Base-by-base conservation (phyloP, 2,113 vertebrate genomes). In the Oryzias javanicus region DNA sequence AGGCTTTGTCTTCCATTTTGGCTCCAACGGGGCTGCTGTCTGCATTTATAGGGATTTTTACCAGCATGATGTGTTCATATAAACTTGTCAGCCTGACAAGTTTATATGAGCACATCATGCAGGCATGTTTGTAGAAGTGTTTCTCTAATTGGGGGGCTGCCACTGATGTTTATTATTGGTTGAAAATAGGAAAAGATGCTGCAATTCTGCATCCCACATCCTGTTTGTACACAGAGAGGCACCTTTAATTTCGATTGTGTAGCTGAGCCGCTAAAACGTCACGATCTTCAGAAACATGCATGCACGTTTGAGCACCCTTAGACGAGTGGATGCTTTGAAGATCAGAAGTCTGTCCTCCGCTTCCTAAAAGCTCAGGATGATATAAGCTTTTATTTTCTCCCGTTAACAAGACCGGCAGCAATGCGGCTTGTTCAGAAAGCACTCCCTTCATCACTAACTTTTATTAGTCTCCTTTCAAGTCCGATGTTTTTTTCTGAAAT, bases 301-400 rank as follows among this genome's bases (percentile, higher is more conserved):
- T 44, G 46, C 29, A 68, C 22, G 45, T 42, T 64, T 74, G 55
- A 48, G 16, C 49, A 47, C 57, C 63, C 65, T 74, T 70, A 78
- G 49, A 57, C 25, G 55, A 41, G 47, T n/a, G 42, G 55, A 51
- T 14, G 24, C 76, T 83, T 76, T 82, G 76, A 85, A 78, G 80
- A 82, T 81, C 57, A 79, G 65, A 77, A 78, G 70, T 45, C 14
- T 4, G 12, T 63, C 20, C 60, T 61, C 62, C 60, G 49, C 70
- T 73, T 72, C 53, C 29, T 35, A 63, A 71, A 73, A 15, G 4
- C 47, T 42, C 3, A 52, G 47, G 55, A 71, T 65, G 59, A 47
- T 63, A 67, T 55, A 58, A 63, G 58, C 44, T 67, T 63, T 66
- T 62, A 52, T 66, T 75, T 73, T 55, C 35, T 22, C 60, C 42